Percentiles rank a stretch among this genome's conserved stretches.
Conservation (phyloP, 2,113 vertebrate species). For the Dascyllus trimaculatus region DNA sequence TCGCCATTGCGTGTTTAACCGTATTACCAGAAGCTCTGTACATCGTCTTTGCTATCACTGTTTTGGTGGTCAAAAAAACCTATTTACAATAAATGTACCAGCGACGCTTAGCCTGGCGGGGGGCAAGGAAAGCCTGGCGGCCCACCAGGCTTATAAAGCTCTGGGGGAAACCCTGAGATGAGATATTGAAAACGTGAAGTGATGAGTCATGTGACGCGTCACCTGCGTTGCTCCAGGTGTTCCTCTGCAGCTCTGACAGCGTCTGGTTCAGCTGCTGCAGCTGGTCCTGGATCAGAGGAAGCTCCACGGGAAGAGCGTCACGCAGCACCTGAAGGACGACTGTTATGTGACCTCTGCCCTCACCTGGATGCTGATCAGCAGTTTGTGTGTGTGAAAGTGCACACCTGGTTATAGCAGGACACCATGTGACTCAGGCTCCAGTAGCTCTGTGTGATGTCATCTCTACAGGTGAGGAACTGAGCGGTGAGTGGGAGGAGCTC, state of each 20-base stretch:
- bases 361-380: not conserved
- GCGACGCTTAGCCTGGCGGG: too few relatives aligned
- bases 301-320: conserved; percentile 8
- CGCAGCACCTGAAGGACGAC: conserved; percentile 23
- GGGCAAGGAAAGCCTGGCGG: too few relatives aligned
- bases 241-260: conserved; percentile 14
- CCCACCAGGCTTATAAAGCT: too few relatives aligned
- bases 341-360: conserved; percentile 7
- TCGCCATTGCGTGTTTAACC: too few relatives aligned
- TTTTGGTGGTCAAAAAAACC: too few relatives aligned
- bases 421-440: conserved; percentile 84
- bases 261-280: conserved; percentile 37
- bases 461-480: conserved; percentile 75
- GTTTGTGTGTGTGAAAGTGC: not conserved
- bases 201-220: not conserved
- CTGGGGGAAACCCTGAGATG: too few relatives aligned
- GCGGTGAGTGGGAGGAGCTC: conserved; percentile 57
- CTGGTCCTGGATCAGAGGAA: conserved; percentile 74
- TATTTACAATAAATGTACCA: too few relatives aligned
- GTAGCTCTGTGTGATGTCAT: conserved; percentile 83
- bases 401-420: conserved; percentile 87
- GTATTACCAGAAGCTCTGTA: too few relatives aligned
- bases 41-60: too few relatives aligned
- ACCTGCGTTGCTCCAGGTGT: conserved; percentile 84
- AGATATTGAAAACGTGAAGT: too few relatives aligned